phyloP scores from a whole-genome alignment of 2,113 vertebrate species.

The Plecotus auritus region DNA sequence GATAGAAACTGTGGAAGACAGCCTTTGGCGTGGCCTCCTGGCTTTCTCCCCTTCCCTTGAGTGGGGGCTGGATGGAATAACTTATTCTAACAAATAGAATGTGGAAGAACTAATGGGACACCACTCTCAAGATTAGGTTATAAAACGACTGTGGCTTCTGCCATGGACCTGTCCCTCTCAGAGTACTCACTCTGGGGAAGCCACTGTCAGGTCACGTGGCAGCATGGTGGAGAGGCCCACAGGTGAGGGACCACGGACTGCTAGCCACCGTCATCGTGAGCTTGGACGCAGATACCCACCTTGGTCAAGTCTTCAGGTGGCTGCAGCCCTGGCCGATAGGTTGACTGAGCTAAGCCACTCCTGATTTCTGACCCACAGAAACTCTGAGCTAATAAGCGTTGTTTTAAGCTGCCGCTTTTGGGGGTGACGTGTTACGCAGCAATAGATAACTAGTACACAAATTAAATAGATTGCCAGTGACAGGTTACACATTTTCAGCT shows the following conservation, averaged over 20 bases:
- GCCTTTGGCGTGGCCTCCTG: neutral
- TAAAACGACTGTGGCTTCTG: neutral
- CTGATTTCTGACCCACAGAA: neutral
- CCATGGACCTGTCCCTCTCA: neutral
- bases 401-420: neutral
- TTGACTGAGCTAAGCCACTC: neutral
- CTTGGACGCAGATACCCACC: neutral
- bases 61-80: too few species aligned
- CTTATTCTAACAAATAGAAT: neutral
- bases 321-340: fast-evolving
- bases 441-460: neutral
- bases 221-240: neutral
- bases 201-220: neutral
- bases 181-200: neutral
- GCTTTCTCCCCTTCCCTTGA: neutral
- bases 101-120: neutral
- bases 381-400: neutral
- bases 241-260: neutral
- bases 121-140: neutral
- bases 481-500: neutral
- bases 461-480: neutral
- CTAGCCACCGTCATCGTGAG: neutral
- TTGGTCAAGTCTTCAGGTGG: neutral
- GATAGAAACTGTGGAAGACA: neutral
- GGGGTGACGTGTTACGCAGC: neutral